phyloP scores from a whole-genome alignment of 2,797 vertebrate genomes.

The Sebastes cheni region DNA sequence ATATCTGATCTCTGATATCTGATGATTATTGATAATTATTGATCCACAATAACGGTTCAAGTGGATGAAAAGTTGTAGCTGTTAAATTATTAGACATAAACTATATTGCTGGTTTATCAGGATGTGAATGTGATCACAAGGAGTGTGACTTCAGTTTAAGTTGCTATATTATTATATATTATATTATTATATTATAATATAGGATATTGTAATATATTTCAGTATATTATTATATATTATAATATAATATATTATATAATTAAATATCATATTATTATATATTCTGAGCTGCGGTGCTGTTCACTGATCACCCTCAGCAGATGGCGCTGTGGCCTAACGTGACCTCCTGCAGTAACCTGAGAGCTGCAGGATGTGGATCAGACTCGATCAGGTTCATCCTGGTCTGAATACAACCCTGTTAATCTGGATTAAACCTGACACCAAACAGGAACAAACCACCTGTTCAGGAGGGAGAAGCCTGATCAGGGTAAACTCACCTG shows the following conservation, averaged over 20 bases:
- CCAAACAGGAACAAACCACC: conserved; percentile 34
- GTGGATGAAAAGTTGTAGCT: neutral
- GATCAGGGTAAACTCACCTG: conserved; percentile 79
- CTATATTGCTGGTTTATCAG: neutral
- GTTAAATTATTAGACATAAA: neutral
- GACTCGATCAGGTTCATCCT: conserved; percentile 9
- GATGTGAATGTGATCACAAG: neutral
- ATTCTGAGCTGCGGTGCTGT: too few species aligned
- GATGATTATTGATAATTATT: neutral
- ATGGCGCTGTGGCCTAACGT: neutral
- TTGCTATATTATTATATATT: too few species aligned
- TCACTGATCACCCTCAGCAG: neutral
- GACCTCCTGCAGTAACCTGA: neutral
- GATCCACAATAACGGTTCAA: neutral
- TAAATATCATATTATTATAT: too few species aligned
- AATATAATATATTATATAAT: too few species aligned
- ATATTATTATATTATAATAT: too few species aligned
- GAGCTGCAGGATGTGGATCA: conserved; percentile 6
- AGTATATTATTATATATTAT: too few species aligned
- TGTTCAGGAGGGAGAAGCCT: conserved; percentile 38
- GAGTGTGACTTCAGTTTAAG: too few species aligned
- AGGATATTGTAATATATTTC: too few species aligned
- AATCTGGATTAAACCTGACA: conserved; percentile 55
- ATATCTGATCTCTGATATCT: too few species aligned
- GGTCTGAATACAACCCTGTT: conserved; percentile 1